Percentiles rank a stretch among this genome's conserved stretches.
Evolutionary conservation across 1,140 invertebrate genomes (phyloP).

Genomic region (Calliopsis andreniformis): DNA sequence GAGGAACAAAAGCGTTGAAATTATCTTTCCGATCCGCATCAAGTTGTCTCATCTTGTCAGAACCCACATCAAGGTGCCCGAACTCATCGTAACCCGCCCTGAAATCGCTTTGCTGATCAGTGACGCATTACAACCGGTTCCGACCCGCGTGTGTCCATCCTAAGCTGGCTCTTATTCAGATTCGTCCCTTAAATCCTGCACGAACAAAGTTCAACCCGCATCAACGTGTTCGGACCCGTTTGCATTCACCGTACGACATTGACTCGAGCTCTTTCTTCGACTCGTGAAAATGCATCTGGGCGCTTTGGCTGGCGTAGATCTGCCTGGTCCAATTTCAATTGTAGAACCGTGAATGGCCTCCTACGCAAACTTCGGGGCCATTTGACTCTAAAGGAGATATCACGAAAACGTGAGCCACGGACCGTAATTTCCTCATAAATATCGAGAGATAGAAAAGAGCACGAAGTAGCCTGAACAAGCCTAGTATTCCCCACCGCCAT

Average conservation of each 20-base stretch:
- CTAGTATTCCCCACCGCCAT: no score
- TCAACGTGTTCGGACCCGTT: neutral
- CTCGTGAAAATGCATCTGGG: neutral
- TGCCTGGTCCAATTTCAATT: neutral
- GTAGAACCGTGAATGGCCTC: no score
- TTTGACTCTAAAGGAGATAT: no score
- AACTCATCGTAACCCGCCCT: slow-evolving; percentile 31
- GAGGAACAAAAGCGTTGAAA: slow-evolving; percentile 40
- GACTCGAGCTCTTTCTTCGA: neutral
- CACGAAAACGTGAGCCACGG: no score
- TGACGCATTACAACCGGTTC: slow-evolving; percentile 31
- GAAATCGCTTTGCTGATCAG: slow-evolving; percentile 15
- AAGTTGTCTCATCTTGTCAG: slow-evolving; percentile 26
- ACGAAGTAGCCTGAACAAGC: no score
- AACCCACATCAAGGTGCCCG: slow-evolving; percentile 8
- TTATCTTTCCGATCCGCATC: slow-evolving; percentile 34
- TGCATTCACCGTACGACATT: neutral
- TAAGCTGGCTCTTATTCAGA: neutral
- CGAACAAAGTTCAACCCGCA: neutral
- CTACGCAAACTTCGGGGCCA: no score
- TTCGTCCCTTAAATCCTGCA: neutral
- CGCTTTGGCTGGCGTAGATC: no score
- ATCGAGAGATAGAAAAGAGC: no score
- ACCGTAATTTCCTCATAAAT: no score
- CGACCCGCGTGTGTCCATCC: neutral